Evolutionary conservation across 2,888 invertebrate species (phyloP), one percentile per base, ranked within the genome.

Genomic region (Pinctada fucata): DNA sequence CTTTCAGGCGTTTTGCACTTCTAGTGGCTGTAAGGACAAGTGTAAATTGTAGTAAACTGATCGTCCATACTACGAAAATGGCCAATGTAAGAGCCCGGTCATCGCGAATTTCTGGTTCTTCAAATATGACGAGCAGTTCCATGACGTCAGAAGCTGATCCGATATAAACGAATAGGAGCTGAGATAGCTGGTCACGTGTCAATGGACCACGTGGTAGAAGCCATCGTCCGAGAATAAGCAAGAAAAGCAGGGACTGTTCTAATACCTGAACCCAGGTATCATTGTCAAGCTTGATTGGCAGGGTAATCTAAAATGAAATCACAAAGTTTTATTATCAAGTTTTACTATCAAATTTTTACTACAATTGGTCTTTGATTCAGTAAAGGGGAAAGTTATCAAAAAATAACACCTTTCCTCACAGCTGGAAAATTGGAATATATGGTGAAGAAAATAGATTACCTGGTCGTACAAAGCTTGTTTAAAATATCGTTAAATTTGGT

Each of bases 161-260:
- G 73, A 93, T 87, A 82, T 93, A 93, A 71, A 92, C 92, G 70
- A 93, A 88, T n/a, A 93, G 87, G 2, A 93, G 86, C 80, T 93
- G 92, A 0, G 92, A 92, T 6, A 93, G 87, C 72, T 93, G 90
- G 74, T 92, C 90, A 8, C 92, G 85, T 8, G 90, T 90, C 71
- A 93, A 84, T n/a, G 87, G 80, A 3, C 90, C 90, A 31, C 88
- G 84, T 2, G 91, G 91, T 47, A 91, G 85, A 52, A 90, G 51
- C 91, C 91, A 91, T n/a, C 91, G 82, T 16, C 88, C 87, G 4
- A 90, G 72, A 63, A 91, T 89, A 3, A 91, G 83, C 16, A 89
- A 76, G 66, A 90, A 86, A 4, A 90, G 80, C 73, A 91, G 81
- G 8, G 87, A 82, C 83, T 91, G 90, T 76, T 91, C 90, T 3